Evolutionary conservation across 2,113 vertebrate species (phyloP), one percentile per base, ranked within the genome.

Genomic region (Hypocryptadius cinnamomeus): DNA sequence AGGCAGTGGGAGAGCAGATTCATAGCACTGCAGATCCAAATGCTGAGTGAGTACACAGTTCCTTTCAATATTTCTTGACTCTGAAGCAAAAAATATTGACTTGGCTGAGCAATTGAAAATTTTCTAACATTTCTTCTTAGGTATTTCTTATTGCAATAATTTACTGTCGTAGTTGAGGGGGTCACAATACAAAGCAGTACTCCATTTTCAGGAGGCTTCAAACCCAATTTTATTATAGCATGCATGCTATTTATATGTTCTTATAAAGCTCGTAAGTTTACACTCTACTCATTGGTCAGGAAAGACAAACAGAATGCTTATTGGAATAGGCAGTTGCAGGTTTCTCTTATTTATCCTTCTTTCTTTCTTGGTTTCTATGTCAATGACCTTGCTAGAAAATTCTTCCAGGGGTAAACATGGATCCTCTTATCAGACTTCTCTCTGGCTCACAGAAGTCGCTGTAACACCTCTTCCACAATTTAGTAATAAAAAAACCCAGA

Each of bases 1-100:
- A 98, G 98, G 51, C 98, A 98, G 72, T 99, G 99, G 99, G 99
- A 99, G 96, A 98, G 97, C 84, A 97, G 97, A 39, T 99, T 99
- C 92, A 98, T 99, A 96, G 97, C 98, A 18, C 97, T 99, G 48
- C 99, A 99, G 96, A 98, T 99, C 24, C 98, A 99, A 95, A 99
- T 99, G 99, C 97, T 99, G 59, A 98, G 99, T 99, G 96, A 98
- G 98, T 98, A 96, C 44, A 17, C 18, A 44, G 3, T 76, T 89
- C 28, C 47, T 93, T 92, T 65, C 59, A 56, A 3, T 54, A 35
- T 25, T 48, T 82, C 44, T 61, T 83, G 51, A 25, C 25, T 79
- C 42, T 1, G 6, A 71, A 71, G 44, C 40, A 88, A 74, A 73
- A 89, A 77, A n/a, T 11, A 30, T 8, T 72, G 6, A 8, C 40